Evolutionary conservation across 2,888 invertebrate genomes (phyloP).

Genomic region (Sphaerophoria taeniata): DNA sequence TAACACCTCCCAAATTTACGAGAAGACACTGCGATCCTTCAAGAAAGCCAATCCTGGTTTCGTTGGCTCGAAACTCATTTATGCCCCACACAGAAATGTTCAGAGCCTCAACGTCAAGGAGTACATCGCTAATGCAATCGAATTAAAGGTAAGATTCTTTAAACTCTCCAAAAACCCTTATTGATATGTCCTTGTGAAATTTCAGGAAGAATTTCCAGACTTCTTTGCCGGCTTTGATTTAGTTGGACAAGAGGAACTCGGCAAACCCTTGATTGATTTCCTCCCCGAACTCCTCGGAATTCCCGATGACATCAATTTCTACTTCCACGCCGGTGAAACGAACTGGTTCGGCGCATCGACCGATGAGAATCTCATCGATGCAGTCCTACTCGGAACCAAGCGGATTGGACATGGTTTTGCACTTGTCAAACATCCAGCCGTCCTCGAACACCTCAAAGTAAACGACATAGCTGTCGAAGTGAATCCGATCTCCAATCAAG

Average conservation of each 20-base stretch:
- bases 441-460: conserved; percentile 85
- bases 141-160: conserved; percentile 77
- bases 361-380: conserved; percentile 91
- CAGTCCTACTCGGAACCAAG: conserved; percentile 88
- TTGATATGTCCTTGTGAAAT: conserved; percentile 30
- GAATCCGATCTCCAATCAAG: conserved; percentile 91
- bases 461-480: conserved; percentile 89
- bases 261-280: conserved; percentile 86
- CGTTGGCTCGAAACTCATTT: conserved; percentile 88
- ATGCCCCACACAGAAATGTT: conserved; percentile 85
- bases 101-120: conserved; percentile 80
- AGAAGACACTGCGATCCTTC: conserved; percentile 85
- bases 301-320: conserved; percentile 85
- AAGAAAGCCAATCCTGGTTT: conserved; percentile 86
- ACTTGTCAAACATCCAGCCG: conserved; percentile 88
- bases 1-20: conserved; percentile 85
- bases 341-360: conserved; percentile 87
- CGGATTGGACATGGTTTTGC: conserved; percentile 92
- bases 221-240: conserved; percentile 91
- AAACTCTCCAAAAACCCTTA: neutral
- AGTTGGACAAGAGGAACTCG: conserved; percentile 91
- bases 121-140: conserved; percentile 82
- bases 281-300: conserved; percentile 84
- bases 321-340: conserved; percentile 93
- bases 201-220: conserved; percentile 85